Base-by-base conservation (phyloP, 2,113 vertebrate species). In the Stegastes partitus region DNA sequence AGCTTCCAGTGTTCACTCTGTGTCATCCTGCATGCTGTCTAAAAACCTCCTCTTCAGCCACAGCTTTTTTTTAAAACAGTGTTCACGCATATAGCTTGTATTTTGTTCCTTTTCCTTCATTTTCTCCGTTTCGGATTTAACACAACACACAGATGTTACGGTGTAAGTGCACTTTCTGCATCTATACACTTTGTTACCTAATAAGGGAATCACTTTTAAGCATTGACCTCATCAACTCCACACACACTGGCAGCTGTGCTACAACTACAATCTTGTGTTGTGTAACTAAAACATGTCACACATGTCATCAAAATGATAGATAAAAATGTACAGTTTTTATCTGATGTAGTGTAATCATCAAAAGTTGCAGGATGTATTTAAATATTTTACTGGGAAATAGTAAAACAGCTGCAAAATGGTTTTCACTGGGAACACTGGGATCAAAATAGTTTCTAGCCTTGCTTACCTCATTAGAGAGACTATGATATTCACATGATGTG, bases 1-100 rank as follows among this genome's bases (percentile, higher is more conserved):
- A 91, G 89, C 81, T 23, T 83, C 50, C 73, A 70, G 64, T 25
- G 21, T 79, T 80, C 72, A 69, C 51, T 76, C 67, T 21, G 50
- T 61, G 25, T 54, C 74, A 67, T 79, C 62, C 26, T 54, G 42
- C 37, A 74, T 55, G 62, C 65, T 62, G 59, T 21, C 76, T 74
- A 19, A 78, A n/a, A 61, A 55, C 61, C 26, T 56, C 4, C 44
- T 61, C 37, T n/a, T 67, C 26, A n/a, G 26, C 23, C 42, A 28
- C 56, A 63, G 31, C 22, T 16, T 49, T 28, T 37, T 16, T 53
- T 23, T 59, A 11, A 23, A n/a, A 22, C 59, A 28, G 9, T 39
- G 21, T 11, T 6, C 2, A 34, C 25, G 44, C 9, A 2, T 11
- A 14, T 12, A 5, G 10, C 23, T 57, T 71, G 2, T 58, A n/a